phyloP scores from a whole-genome alignment of 2,888 invertebrate genomes.

The Hololepta plana region DNA sequence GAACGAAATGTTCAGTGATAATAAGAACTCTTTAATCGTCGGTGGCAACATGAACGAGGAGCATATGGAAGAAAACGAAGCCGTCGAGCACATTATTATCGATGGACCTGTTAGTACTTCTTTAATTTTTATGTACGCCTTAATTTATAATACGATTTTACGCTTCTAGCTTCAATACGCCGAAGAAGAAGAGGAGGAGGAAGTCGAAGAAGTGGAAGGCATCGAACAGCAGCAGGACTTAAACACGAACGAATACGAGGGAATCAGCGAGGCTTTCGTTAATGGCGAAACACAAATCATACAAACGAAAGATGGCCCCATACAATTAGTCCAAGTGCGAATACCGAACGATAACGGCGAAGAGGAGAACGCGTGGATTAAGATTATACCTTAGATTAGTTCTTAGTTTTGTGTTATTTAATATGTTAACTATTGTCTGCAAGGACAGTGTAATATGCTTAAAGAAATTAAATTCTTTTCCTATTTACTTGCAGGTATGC shows the following conservation, averaged over 20 bases:
- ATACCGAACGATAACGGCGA: constrained; percentile 26
- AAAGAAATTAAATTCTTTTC: too few relatives aligned
- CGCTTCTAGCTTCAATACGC: constrained; percentile 21
- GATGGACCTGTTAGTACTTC: constrained; percentile 18
- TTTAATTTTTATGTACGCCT: too few relatives aligned
- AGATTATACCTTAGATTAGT: constrained; percentile 22
- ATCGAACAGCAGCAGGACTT: constrained; percentile 16
- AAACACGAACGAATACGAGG: constrained; percentile 13
- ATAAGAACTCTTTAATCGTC: constrained; percentile 12
- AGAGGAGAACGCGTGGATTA: constrained; percentile 28
- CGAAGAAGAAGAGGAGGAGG: constrained; percentile 13
- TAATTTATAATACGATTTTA: constrained; percentile 6
- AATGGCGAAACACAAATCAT: constrained; percentile 22
- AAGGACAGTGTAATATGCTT: too few relatives aligned
- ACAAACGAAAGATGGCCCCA: constrained; percentile 24
- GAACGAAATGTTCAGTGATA: constrained; percentile 16
- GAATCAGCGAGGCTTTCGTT: constrained; percentile 13
- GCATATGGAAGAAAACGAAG: constrained; percentile 13
- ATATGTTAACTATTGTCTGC: constrained; percentile 4
- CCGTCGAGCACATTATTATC: constrained; percentile 24
- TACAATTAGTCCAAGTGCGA: constrained; percentile 25
- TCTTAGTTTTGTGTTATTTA: constrained; percentile 1
- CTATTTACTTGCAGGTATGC: too few relatives aligned
- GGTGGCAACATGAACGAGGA: constrained; percentile 13
- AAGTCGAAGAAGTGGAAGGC: constrained; percentile 16